Percentiles rank a stretch among this genome's conserved stretches.
Conservation (phyloP, 2,888 invertebrate genomes). For the Platycheirus rosarum region DNA sequence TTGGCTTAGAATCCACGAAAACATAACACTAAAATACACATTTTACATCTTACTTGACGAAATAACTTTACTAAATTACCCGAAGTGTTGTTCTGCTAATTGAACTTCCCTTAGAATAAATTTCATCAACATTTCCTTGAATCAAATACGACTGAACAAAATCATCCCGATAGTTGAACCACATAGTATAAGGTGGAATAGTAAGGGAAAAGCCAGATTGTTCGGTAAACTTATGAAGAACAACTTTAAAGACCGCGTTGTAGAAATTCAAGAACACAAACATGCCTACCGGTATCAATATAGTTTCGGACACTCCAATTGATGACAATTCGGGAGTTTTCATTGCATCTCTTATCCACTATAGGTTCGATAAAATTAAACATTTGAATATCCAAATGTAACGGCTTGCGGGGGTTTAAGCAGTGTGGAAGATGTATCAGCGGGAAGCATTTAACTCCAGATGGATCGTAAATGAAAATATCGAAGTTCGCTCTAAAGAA, state of each 20-base stretch:
- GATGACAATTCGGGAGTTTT: conserved; percentile 45
- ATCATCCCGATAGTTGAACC: conserved; percentile 75
- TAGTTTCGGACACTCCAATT: conserved; percentile 74
- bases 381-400: conserved; percentile 75
- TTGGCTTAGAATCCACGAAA: conserved; percentile 73
- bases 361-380: conserved; percentile 75
- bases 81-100: conserved; percentile 29
- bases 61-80: conserved; percentile 14
- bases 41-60: neutral
- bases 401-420: conserved; percentile 64
- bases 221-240: conserved; percentile 70
- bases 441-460: conserved; percentile 48
- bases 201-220: conserved; percentile 47
- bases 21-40: conserved; percentile 74
- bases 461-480: conserved; percentile 41
- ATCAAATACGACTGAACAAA: conserved; percentile 72
- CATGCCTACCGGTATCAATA: conserved; percentile 54
- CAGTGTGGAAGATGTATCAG: conserved; percentile 70
- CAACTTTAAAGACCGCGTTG: conserved; percentile 44
- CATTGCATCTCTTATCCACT: conserved; percentile 65
- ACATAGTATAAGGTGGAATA: conserved; percentile 73
- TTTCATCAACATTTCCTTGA: conserved; percentile 46
- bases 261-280: neutral
- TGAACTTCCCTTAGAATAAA: neutral
- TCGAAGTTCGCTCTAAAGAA: conserved; percentile 40